Evolutionary conservation across 2,797 vertebrate genomes (phyloP).

Genomic region (Schizopygopsis pylzovi): DNA sequence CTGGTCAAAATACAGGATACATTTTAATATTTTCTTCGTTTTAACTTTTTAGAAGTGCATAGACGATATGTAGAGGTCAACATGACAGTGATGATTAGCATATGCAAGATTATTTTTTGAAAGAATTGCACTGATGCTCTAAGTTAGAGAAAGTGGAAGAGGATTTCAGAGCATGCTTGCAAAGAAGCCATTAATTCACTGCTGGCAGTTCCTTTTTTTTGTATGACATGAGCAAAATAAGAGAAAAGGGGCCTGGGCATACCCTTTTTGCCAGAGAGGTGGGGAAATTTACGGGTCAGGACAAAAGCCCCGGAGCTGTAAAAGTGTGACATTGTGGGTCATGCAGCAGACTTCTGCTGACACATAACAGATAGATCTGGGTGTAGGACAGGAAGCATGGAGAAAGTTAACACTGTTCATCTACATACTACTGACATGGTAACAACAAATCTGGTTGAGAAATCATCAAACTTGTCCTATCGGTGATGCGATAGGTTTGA

Average conservation of each 20-base stretch:
- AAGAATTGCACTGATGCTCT: background rate
- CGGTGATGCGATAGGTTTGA: background rate
- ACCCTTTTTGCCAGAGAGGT: too few relatives aligned
- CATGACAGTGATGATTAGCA: background rate
- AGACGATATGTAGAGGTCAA: background rate
- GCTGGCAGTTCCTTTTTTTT: too few relatives aligned
- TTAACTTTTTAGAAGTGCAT: background rate
- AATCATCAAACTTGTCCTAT: background rate
- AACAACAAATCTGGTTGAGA: background rate
- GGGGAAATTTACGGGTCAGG: too few relatives aligned
- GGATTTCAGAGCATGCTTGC: too few relatives aligned
- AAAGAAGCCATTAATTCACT: background rate
- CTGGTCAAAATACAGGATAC: background rate
- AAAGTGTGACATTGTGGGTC: too few relatives aligned
- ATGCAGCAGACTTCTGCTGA: background rate
- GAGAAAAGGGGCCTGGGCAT: too few relatives aligned
- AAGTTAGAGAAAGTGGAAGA: too few relatives aligned
- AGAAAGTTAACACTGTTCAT: background rate
- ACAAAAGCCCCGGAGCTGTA: too few relatives aligned
- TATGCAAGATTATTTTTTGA: background rate
- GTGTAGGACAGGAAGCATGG: background rate
- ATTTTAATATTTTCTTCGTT: background rate
- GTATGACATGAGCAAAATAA: too few relatives aligned
- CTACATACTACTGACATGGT: background rate
- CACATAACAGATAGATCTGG: background rate